Evolutionary conservation across 2,888 invertebrate species (phyloP), one percentile per base, ranked within the genome.

Genomic region (Perizoma affinitatum): DNA sequence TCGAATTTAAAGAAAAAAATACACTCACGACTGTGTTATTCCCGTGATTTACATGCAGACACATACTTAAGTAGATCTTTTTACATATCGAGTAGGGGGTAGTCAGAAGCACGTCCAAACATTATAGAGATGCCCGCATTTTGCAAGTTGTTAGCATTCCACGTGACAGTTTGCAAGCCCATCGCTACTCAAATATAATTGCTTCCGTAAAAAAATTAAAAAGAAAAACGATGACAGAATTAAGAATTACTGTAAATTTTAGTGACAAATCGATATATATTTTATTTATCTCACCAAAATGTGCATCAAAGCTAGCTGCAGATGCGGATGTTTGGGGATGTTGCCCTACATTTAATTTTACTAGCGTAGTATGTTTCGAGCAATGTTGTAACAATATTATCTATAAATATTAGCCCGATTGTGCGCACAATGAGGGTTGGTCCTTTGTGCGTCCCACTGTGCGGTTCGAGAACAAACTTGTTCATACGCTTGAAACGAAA

Each of bases 331-430:
- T 79, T 74, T 76, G 73, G 73, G 71, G 72, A 72, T 69, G 77
- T 70, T 76, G 78, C 78, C 78, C 77, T 75, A 73, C 71, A 74
- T 77, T 74, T 22, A 22, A 22, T 22, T 22, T 22, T 71, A 74
- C 72, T 69, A 72, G 67, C 74, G 67, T 71, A 73, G 69, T 62
- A 67, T 65, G 79, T 73, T 74, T 75, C 73, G 68, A 74, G 74
- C 74, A 66, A 69, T 72, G 76, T 80, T 84, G 82, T 83, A 84
- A 87, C 85, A 88, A 87, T 88, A 87, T 88, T 88, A 88, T 88
- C 84, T 87, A 87, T 86, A 86, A 87, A 87, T 84, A 88, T 87
- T 88, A 85, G 84, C 80, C 75, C 78, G 80, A 86, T 86, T 84
- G 84, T 84, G 74, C 74, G 79, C 71, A 68, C 68, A 75, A 75